Evolutionary conservation across 2,797 vertebrate species (phyloP).

Genomic region (Parauchenoglanis ngamensis): DNA sequence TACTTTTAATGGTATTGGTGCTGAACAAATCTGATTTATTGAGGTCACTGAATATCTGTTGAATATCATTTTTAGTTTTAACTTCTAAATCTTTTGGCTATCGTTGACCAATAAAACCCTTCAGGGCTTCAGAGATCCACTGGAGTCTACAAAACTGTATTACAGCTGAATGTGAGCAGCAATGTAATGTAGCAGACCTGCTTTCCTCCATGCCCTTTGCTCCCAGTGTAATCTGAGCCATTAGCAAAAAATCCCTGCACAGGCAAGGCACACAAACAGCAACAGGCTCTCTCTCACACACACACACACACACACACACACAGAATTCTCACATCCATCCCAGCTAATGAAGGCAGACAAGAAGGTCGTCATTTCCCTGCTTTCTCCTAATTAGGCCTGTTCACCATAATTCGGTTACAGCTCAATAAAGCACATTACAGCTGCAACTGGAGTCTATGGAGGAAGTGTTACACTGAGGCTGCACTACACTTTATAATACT

Average conservation of each 20-base stretch:
- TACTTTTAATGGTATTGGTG: no score
- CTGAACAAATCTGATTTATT: background rate
- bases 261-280: slow-evolving; percentile 32
- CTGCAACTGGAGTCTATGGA: slow-evolving; percentile 20
- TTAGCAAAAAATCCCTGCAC: slow-evolving; percentile 31
- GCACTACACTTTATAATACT: slow-evolving; percentile 12
- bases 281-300: slow-evolving; percentile 11
- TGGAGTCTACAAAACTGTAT: slow-evolving; percentile 11
- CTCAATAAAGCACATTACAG: slow-evolving; percentile 25
- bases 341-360: slow-evolving; percentile 54
- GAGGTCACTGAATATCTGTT: background rate
- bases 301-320: slow-evolving; percentile 22
- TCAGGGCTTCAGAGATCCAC: background rate
- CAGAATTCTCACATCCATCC: slow-evolving; percentile 41
- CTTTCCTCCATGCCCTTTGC: slow-evolving; percentile 53
- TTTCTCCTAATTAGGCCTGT: slow-evolving; percentile 61
- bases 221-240: slow-evolving; percentile 54
- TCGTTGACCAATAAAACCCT: background rate
- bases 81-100: background rate
- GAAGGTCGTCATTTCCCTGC: slow-evolving; percentile 65
- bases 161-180: slow-evolving; percentile 42
- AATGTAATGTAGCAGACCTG: slow-evolving; percentile 47
- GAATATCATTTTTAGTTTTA: background rate
- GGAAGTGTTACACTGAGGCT: background rate
- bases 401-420: slow-evolving; percentile 52